phyloP scores from a whole-genome alignment of 2,888 invertebrate genomes.

The Lithophane semibrunnea region DNA sequence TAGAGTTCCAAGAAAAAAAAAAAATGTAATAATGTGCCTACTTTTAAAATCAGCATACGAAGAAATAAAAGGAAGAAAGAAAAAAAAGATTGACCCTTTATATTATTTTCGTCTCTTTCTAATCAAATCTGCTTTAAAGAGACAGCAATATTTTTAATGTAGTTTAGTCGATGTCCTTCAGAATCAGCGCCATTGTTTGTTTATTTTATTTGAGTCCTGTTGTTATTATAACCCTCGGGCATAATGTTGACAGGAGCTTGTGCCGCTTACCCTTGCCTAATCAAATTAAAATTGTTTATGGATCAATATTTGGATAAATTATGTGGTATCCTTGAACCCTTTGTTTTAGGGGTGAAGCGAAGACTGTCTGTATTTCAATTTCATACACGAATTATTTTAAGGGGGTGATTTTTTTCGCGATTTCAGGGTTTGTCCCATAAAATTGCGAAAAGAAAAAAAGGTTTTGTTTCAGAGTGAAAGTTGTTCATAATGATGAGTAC shows the following conservation, averaged over 20 bases:
- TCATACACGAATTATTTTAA: too few relatives aligned
- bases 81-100: too few relatives aligned
- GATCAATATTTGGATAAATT: slow-evolving; percentile 22
- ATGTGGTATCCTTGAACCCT: neutral
- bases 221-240: slow-evolving; percentile 7
- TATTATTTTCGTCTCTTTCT: neutral
- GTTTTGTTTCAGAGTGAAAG: too few relatives aligned
- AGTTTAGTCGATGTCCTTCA: neutral
- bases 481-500: too few relatives aligned
- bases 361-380: neutral
- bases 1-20: too few relatives aligned
- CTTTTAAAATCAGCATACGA: too few relatives aligned
- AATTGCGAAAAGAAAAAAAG: too few relatives aligned
- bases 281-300: slow-evolving; percentile 33
- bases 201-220: slow-evolving; percentile 27
- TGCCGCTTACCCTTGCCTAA: slow-evolving; percentile 22
- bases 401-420: too few relatives aligned
- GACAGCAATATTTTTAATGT: neutral
- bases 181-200: slow-evolving; percentile 20
- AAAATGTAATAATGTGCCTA: too few relatives aligned
- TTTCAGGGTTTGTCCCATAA: too few relatives aligned
- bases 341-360: neutral
- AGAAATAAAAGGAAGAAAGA: too few relatives aligned
- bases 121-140: neutral
- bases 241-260: slow-evolving; percentile 27